Conservation (phyloP, 2,888 invertebrate species). For the Apodemia zela region DNA sequence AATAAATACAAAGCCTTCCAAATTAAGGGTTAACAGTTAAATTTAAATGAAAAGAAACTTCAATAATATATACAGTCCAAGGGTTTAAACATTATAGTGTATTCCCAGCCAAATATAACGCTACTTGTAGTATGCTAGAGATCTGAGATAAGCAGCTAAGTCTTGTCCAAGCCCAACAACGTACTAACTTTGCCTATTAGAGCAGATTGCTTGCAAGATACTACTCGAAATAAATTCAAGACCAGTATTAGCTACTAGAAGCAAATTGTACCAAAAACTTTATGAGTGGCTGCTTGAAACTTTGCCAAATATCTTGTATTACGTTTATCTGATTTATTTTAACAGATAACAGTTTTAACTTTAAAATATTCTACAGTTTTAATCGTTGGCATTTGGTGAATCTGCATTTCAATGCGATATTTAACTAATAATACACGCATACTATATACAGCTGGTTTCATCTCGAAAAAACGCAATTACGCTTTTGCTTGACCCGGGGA, state of each 20-base stretch:
- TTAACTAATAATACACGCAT: too few species aligned
- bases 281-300: constrained; percentile 33
- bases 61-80: neutral
- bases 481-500: too few species aligned
- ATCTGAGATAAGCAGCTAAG: constrained; percentile 21
- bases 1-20: too few species aligned
- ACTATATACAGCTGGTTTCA: too few species aligned
- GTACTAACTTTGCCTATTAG: constrained; percentile 34
- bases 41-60: neutral
- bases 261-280: constrained; percentile 34
- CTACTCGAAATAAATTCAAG: constrained; percentile 34
- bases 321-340: constrained; percentile 11
- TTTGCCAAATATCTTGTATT: constrained; percentile 31
- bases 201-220: constrained; percentile 33
- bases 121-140: constrained; percentile 2
- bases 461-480: too few species aligned
- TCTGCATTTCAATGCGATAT: too few species aligned
- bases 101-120: neutral
- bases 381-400: too few species aligned
- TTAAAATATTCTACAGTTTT: neutral
- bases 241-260: constrained; percentile 21
- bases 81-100: neutral
- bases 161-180: constrained; percentile 26
- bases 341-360: constrained; percentile 2
- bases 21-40: too few species aligned